Evolutionary conservation across 2,113 vertebrate genomes (phyloP).

Genomic region (Montifringilla adamsi): DNA sequence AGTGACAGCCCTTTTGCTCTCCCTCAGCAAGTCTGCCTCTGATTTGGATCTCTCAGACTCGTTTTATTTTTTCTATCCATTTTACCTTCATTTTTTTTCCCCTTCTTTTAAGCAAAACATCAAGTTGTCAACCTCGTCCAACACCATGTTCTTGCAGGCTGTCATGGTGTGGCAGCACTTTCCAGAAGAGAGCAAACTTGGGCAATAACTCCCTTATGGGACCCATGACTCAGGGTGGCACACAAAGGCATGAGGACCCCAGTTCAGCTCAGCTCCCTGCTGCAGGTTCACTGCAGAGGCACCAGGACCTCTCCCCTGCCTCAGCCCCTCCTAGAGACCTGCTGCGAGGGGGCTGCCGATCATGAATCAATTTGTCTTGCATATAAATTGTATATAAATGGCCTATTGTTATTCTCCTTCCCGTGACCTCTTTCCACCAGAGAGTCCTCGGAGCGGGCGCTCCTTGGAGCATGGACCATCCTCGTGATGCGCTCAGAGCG

Average conservation of each 20-base stretch:
- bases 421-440: slow-evolving; percentile 44
- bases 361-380: slow-evolving; percentile 62
- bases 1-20: not conserved
- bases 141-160: not conserved
- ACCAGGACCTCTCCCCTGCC: not conserved
- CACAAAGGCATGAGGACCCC: accelerated
- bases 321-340: not conserved
- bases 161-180: not conserved
- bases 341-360: not conserved
- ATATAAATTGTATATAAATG: slow-evolving; percentile 63
- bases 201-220: not conserved
- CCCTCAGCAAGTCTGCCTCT: not conserved
- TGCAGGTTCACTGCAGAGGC: not conserved
- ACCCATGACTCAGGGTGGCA: not conserved
- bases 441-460: not conserved
- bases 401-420: slow-evolving; percentile 61
- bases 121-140: accelerated
- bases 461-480: not conserved
- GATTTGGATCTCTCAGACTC: not conserved
- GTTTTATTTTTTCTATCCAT: not conserved
- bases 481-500: not conserved
- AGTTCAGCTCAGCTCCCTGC: accelerated
- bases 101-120: not conserved
- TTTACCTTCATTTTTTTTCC: not conserved
- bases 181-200: not conserved